These are phyloP conservation scores for Tragelaphus scriptus DNA, from an alignment of 2,113 vertebrate genomes.

Conservation along the genomic window DNA sequence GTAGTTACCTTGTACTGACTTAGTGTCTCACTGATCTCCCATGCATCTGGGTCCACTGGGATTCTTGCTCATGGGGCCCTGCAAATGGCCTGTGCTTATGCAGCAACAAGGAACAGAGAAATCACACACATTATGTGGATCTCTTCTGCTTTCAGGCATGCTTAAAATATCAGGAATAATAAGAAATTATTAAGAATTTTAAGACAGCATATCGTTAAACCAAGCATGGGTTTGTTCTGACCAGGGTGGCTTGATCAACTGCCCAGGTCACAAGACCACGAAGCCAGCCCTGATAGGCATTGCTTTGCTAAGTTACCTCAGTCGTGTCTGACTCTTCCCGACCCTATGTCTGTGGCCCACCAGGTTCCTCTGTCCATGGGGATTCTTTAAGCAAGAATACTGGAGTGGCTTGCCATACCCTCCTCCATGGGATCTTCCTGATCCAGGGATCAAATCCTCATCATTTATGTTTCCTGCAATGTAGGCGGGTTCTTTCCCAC, in stretches of 20 bases:
- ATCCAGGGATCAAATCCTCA: not conserved
- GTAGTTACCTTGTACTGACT: not conserved
- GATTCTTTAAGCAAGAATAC: not conserved
- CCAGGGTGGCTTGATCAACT: fast-evolving
- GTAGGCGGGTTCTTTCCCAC: not conserved
- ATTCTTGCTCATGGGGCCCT: not conserved
- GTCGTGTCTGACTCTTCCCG: not conserved
- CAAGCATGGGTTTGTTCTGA: not conserved
- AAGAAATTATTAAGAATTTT: not conserved
- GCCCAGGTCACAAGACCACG: not conserved
- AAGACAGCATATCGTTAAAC: not conserved
- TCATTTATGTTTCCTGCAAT: not conserved
- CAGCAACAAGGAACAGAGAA: not conserved
- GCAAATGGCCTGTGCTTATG: not conserved
- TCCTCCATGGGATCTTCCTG: not conserved
- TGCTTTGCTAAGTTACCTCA: not conserved
- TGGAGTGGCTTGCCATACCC: not conserved
- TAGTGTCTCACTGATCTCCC: not conserved
- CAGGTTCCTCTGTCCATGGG: not conserved
- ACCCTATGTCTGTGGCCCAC: not conserved
- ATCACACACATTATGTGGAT: not conserved
- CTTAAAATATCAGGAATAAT: not conserved
- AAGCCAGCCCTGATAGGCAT: not conserved
- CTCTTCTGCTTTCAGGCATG: not conserved
- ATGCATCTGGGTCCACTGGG: fast-evolving